Percentiles rank a stretch among this genome's conserved stretches.
phyloP scores from a whole-genome alignment of 2,113 vertebrate species.

The Melanerpes formicivorus region DNA sequence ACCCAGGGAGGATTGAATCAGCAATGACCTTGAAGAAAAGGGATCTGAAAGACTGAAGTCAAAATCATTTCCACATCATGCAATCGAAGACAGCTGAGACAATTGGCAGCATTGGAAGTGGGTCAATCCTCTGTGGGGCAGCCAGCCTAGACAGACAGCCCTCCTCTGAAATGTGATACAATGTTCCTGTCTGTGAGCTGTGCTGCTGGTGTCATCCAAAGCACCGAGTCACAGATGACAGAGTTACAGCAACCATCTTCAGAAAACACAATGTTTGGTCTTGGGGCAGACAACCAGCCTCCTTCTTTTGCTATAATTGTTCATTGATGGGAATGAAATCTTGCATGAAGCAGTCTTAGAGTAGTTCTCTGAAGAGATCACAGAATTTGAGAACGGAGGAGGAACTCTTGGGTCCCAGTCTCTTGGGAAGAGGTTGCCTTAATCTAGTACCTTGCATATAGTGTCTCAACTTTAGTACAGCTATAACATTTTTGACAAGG shows the following conservation, averaged over 20 bases:
- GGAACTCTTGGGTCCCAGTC: background rate
- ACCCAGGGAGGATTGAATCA: background rate
- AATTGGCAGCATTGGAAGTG: background rate
- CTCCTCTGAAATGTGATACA: background rate
- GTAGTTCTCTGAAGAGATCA: background rate
- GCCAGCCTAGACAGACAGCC: background rate
- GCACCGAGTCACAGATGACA: background rate
- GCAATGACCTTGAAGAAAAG: background rate
- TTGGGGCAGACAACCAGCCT: background rate
- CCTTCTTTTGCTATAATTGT: background rate
- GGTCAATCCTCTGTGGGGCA: background rate
- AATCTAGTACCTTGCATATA: background rate
- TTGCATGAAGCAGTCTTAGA: background rate
- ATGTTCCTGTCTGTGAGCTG: background rate
- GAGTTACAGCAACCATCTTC: background rate
- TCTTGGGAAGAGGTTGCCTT: background rate
- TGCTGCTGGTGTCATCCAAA: background rate
- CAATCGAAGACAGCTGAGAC: background rate
- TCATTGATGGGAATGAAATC: background rate
- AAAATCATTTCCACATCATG: background rate
- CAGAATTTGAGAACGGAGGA: background rate
- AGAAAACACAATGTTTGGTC: background rate
- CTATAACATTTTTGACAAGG: background rate
- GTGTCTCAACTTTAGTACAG: background rate
- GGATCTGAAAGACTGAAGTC: background rate